Conservation (phyloP, 2,113 vertebrate species). For the Nettapus auritus region DNA sequence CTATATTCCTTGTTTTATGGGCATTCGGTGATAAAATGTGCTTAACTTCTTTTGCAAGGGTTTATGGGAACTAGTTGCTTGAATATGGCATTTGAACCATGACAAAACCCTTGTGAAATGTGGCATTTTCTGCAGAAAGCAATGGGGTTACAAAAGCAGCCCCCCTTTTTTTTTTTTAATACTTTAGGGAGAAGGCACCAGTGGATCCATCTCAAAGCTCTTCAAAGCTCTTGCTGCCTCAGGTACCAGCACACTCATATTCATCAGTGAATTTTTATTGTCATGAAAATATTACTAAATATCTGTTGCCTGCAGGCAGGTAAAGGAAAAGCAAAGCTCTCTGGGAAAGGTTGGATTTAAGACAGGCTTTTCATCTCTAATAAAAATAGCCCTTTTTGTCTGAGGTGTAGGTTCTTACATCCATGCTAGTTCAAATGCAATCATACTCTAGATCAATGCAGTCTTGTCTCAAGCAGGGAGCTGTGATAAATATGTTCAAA, state of each 20-base stretch:
- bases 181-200: neutral
- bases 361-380: neutral
- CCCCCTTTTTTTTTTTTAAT: neutral
- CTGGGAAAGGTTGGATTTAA: slow-evolving; percentile 31
- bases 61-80: neutral
- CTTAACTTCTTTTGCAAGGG: neutral
- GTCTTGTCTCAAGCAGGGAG: neutral
- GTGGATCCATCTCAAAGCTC: slow-evolving; percentile 6
- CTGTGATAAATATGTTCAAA: slow-evolving; percentile 36
- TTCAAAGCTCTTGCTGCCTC: slow-evolving; percentile 4
- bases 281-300: slow-evolving; percentile 44
- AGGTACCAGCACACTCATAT: neutral
- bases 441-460: slow-evolving; percentile 27
- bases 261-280: slow-evolving; percentile 39
- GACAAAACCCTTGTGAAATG: neutral
- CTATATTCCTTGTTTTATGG: neutral
- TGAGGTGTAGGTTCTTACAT: slow-evolving; percentile 9
- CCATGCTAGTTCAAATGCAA: slow-evolving; percentile 3
- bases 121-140: neutral
- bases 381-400: neutral
- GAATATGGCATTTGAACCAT: neutral
- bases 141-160: neutral
- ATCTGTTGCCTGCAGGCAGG: slow-evolving; percentile 30
- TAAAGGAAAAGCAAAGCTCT: slow-evolving; percentile 16
- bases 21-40: neutral